Base-by-base conservation (phyloP, 2,888 invertebrate genomes). In the Callyntrura guangdongensis region DNA sequence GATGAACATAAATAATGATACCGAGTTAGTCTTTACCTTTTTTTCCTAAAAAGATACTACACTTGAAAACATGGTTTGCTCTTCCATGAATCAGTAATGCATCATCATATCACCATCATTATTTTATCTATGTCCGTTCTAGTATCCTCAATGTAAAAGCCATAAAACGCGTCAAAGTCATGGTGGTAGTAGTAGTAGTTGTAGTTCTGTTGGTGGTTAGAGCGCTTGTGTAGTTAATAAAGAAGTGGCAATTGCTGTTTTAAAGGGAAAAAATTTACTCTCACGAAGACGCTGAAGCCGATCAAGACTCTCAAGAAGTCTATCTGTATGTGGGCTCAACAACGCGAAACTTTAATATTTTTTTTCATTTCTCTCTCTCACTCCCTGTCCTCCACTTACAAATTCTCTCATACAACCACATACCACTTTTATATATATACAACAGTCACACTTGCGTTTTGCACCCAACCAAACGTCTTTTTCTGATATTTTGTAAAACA, bases 141-240 rank as follows among this genome's bases (percentile, higher is more conserved):
- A 89, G 88, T 89, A 89, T 89, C 88, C 88, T 74, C 88, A 89
- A 89, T 89, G 88, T 20, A 53, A 47, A 67, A 47, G 20, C 5
- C n/a, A 77, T 56, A 53, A 49, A 77, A 22, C 53, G 5, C 0
- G 77, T 14, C 64, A 64, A 4, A 69, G 77, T 25, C 8, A 8
- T 36, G 27, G 17, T 45, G 17, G 4, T 36, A 8, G 17, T 17
- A 61, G 11, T 69, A 17, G 45, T 36, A 0, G 67, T 69, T 1
- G 61, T 25, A 64, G 64, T 45, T n/a, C n/a, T n/a, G 2, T 36
- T 20, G n/a, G 36, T 6, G 6, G 6, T 36, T 2, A 36, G 36
- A 36, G 36, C n/a, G n/a, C n/a, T n/a, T 36, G 36, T 36, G 6
- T 2, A 2, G 36, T 6, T 36, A 36, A 36, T 36, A 36, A 36